Percentiles rank a stretch among this genome's conserved stretches.
Evolutionary conservation across 2,888 invertebrate genomes (phyloP).

Genomic region (Hyposoter didymator): DNA sequence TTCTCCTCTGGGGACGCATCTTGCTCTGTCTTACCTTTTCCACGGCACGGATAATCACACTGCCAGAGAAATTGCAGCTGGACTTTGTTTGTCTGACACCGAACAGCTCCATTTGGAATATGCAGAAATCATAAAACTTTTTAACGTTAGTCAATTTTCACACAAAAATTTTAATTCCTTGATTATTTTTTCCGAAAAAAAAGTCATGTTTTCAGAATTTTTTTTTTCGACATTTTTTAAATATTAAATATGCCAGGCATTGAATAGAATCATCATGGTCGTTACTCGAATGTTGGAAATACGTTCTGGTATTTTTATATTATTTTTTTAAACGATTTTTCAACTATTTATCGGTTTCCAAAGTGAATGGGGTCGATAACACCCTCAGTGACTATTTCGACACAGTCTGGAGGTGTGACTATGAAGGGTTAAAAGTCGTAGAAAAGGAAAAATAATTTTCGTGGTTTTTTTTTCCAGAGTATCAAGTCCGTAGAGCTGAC

Average conservation of each 20-base stretch:
- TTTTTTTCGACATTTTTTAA: no score
- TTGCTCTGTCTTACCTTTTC: conserved; percentile 79
- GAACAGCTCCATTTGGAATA: conserved; percentile 68
- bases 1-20: conserved; percentile 81
- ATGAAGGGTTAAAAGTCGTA: neutral
- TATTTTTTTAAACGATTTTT: no score
- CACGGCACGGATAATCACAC: conserved; percentile 77
- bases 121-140: conserved; percentile 66
- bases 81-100: conserved; percentile 68
- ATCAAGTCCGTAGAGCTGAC: conserved; percentile 86
- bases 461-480: conserved; percentile 69
- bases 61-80: conserved; percentile 72
- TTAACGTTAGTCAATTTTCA: conserved; percentile 72
- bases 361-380: no score
- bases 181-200: no score
- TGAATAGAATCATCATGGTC: no score
- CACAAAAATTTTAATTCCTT: conserved; percentile 29
- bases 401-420: no score
- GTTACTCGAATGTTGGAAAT: no score
- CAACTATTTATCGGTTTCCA: no score
- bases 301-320: no score
- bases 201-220: no score
- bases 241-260: no score
- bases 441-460: neutral
- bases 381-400: no score